Evolutionary conservation across 2,888 invertebrate species (phyloP), one percentile per base, ranked within the genome.

Genomic region (Prenolepis imparis): DNA sequence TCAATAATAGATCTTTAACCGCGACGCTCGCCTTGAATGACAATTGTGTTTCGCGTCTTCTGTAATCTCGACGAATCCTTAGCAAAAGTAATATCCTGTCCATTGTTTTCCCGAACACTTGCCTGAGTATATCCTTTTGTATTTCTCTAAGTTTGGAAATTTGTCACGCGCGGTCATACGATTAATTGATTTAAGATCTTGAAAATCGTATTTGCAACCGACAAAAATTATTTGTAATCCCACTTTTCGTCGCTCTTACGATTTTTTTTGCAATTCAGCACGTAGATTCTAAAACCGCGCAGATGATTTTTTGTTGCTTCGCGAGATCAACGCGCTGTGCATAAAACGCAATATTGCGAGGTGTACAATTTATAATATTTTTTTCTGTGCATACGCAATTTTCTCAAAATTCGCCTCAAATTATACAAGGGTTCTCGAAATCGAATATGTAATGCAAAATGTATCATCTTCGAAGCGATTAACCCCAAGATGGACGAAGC

Each of bases 181-280:
- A 81, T 24, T 32, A 57, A 61, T 55, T 44, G 32, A n/a, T n/a
- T 28, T n/a, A 52, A 2, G 3, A 55, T n/a, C 66, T 66, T 28
- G 12, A 39, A 52, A 52, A 12, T 55, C 5, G n/a, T 28, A 77
- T 28, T 44, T 48, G 24, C 24, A 36, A 44, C 12, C 21, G 28
- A 3, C 57, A 41, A 21, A 78, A 21, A 57, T 52, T 48, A 48
- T 32, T 59, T 32, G 2, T 18, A 57, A 15, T 67, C 12, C 28
- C 4, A 24, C 24, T 5, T 24, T 24, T 67, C 36, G 9, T 77
- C 44, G 28, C 15, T 48, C 32, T 28, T 24, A 39, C 15, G n/a
- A 12, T 21, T 2, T 36, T 28, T 48, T 32, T 68, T 75, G 11
- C 77, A 77, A 64, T 77, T 86, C 24, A 82, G 78, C 52, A 63